These are phyloP conservation scores for Thysanoteuthis rhombus DNA, from an alignment of 2,888 invertebrate genomes.

Conservation along the genomic window DNA sequence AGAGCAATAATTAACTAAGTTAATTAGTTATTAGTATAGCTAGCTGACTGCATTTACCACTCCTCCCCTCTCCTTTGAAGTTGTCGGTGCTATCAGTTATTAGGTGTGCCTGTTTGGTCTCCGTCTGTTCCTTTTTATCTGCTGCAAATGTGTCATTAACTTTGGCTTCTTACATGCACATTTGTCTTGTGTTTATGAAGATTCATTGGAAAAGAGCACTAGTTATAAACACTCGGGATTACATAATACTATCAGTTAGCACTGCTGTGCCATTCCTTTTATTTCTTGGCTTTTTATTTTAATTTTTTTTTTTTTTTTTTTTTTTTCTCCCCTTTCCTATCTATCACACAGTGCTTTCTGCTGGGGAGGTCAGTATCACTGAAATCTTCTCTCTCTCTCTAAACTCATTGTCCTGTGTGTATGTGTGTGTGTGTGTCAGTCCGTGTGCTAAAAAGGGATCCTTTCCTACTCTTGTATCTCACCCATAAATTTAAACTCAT, in stretches of 20 bases:
- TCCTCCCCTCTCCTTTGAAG: background rate
- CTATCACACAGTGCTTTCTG: background rate
- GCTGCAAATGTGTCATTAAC: conserved; percentile 58
- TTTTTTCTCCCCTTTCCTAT: too few species aligned
- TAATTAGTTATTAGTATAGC: background rate
- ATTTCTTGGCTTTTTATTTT: background rate
- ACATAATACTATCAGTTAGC: conserved; percentile 35
- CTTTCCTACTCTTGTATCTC: background rate
- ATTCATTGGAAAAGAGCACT: conserved; percentile 85
- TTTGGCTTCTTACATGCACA: conserved; percentile 51
- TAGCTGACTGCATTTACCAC: background rate
- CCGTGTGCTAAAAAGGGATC: background rate
- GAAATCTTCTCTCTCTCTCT: background rate
- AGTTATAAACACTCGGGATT: conserved; percentile 85
- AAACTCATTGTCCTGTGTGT: background rate
- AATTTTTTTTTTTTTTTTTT: background rate
- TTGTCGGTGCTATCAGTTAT: background rate
- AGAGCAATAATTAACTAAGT: too few species aligned
- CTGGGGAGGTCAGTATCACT: conserved; percentile 34
- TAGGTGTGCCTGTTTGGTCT: conserved; percentile 34
- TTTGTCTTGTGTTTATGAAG: conserved; percentile 89
- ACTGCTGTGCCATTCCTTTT: background rate
- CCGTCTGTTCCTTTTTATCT: conserved; percentile 55
- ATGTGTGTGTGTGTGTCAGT: background rate
- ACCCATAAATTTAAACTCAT: background rate